Percentiles rank a stretch among this genome's conserved stretches.
Evolutionary conservation across 2,113 vertebrate species (phyloP).

Genomic region (Rhinolophus sinicus): DNA sequence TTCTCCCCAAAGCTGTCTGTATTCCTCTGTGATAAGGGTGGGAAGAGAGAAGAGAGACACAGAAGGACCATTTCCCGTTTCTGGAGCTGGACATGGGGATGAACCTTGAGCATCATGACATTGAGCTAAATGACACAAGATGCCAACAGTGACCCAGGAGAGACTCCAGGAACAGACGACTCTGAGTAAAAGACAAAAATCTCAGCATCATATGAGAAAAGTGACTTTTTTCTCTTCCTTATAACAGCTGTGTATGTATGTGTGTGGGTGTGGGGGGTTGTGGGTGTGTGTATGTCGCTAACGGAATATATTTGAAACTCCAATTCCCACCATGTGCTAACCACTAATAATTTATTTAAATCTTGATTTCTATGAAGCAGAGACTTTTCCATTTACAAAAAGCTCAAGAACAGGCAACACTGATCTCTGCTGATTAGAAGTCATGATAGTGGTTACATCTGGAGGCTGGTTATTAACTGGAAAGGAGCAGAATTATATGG

Average conservation of each 20-base stretch:
- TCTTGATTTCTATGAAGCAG: constrained; percentile 56
- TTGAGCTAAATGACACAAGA: constrained; percentile 20
- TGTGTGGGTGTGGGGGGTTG: not conserved
- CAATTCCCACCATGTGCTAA: not conserved
- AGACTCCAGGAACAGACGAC: not conserved
- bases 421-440: constrained; percentile 38
- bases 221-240: not conserved
- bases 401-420: not conserved
- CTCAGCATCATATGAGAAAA: not conserved
- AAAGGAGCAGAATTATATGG: not conserved
- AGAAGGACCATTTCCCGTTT: not conserved
- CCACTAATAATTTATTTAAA: constrained; percentile 26
- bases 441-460: not conserved
- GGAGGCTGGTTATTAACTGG: constrained; percentile 13
- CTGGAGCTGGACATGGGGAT: not conserved
- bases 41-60: not conserved
- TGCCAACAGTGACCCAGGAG: not conserved
- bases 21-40: not conserved
- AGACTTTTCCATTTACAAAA: constrained; percentile 44
- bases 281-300: not conserved
- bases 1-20: not conserved
- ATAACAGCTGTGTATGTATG: not conserved
- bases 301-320: constrained; percentile 44
- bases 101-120: not conserved
- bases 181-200: not conserved